Evolutionary conservation across 2,888 invertebrate species (phyloP).

Genomic region (Rhingia campestris): DNA sequence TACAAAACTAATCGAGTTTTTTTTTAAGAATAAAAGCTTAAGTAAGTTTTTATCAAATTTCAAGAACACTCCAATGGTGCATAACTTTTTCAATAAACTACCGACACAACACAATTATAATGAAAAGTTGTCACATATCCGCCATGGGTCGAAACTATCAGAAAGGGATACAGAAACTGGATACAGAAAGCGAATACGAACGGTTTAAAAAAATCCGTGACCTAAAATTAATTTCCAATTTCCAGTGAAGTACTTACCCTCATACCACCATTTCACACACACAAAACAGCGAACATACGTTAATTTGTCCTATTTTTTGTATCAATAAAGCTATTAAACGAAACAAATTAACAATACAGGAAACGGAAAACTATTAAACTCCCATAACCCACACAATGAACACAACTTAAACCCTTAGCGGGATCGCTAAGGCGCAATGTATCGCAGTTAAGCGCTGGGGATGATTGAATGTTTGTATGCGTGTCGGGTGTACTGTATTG

Average conservation of each 20-base stretch:
- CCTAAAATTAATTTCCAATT: constrained; percentile 15
- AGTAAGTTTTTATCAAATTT: too few species aligned
- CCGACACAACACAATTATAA: too few species aligned
- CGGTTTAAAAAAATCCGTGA: neutral
- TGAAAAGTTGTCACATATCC: too few species aligned
- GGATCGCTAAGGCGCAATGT: neutral
- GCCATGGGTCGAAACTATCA: too few species aligned
- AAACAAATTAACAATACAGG: constrained; percentile 55
- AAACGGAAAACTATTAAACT: constrained; percentile 45
- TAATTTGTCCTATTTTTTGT: constrained; percentile 12
- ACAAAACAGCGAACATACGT: neutral
- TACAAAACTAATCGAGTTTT: too few species aligned
- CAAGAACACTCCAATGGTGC: too few species aligned
- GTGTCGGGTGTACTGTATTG: constrained; percentile 28
- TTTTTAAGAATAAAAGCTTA: too few species aligned
- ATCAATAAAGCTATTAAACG: constrained; percentile 18
- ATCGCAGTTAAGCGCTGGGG: neutral
- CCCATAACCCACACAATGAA: constrained; percentile 30
- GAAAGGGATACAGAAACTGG: too few species aligned
- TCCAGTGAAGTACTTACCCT: neutral
- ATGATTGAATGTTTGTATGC: constrained; percentile 52
- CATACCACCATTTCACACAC: neutral
- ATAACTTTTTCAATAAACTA: too few species aligned
- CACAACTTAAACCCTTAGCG: constrained; percentile 2
- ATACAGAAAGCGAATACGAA: too few species aligned